Evolutionary conservation across 2,113 vertebrate species (phyloP), one percentile per base, ranked within the genome.

Genomic region (Castor canadensis): DNA sequence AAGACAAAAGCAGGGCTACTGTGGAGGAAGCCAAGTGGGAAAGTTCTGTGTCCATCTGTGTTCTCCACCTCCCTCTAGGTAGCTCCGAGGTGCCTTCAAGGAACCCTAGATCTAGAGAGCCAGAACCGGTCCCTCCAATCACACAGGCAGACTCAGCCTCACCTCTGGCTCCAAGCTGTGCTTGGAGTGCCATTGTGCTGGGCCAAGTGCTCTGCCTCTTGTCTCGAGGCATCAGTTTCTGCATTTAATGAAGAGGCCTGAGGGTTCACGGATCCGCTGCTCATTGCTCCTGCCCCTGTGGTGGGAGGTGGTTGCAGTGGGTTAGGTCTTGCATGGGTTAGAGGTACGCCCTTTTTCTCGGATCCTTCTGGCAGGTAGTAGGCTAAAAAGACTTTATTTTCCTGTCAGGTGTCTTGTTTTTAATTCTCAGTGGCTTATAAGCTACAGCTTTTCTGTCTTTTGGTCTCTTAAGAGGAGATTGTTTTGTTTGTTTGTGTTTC

Each of bases 401-500:
- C 71, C 47, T 24, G 6, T 77, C 47, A 54, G 20, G 6, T 8
- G 19, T 80, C 73, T 92, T 87, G 30, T 76, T 94, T 83, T 92
- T 73, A 40, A 67, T 94, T 94, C 85, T 94, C 67, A 69, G 81
- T 43, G 84, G 47, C 43, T 69, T 66, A 12, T 73, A 83, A 56
- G 9, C 87, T 87, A 40, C 0, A 40, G 20, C 35, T 1, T 93
- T 54, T 85, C 47, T 93, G 88, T 56, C 49, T 30, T 90, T 92
- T 58, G 77, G 73, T 93, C n/a, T 22, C 84, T 91, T 26, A 71
- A 73, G 49, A 49, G 38, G 43, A 84, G 75, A 66, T 66, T 89
- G 45, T 84, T 92, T 91, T 90, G 73, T 82, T 89, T 93, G 66
- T 87, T 94, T 96, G 43, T 87, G 89, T 89, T 87, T 52, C 58